phyloP scores from a whole-genome alignment of 2,888 invertebrate genomes.

The Sisyra nigra region DNA sequence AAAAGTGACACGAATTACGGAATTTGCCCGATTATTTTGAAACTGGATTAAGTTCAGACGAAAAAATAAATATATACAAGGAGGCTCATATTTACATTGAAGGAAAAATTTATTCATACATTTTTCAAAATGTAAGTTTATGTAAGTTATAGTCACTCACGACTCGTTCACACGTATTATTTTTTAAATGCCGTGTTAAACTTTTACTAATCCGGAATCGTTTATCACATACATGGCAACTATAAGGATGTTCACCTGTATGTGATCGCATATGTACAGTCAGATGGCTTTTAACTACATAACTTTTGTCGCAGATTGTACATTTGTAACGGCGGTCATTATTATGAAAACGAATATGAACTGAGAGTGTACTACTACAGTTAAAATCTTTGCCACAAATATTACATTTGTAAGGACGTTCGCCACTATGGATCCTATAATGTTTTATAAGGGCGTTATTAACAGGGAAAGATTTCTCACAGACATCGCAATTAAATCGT shows the following conservation, averaged over 20 bases:
- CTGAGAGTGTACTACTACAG: conserved; percentile 2
- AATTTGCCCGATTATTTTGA: too few species aligned
- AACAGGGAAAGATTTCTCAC: conserved; percentile 3
- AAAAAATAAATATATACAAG: too few species aligned
- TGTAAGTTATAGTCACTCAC: conserved; percentile 2
- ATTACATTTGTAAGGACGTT: conserved; percentile 5
- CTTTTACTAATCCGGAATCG: conserved; percentile 5
- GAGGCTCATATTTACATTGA: too few species aligned
- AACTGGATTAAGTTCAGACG: too few species aligned
- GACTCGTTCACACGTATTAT: conserved; percentile 2
- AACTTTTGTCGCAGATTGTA: conserved; percentile 3
- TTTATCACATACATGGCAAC: conserved; percentile 5
- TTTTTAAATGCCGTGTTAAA: conserved; percentile 3
- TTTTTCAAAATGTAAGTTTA: not conserved
- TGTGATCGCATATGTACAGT: conserved; percentile 5
- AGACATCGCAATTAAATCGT: conserved; percentile 4
- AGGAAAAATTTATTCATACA: too few species aligned
- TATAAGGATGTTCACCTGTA: conserved; percentile 4
- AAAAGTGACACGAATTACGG: too few species aligned
- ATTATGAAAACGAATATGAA: conserved; percentile 4
- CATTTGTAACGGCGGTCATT: conserved; percentile 2
- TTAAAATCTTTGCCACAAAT: conserved; percentile 4
- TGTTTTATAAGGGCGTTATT: conserved; percentile 3
- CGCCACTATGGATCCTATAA: conserved; percentile 2
- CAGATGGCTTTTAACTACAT: conserved; percentile 3